Conservation (phyloP, 2,888 invertebrate genomes). For the Orthosia gothica region DNA sequence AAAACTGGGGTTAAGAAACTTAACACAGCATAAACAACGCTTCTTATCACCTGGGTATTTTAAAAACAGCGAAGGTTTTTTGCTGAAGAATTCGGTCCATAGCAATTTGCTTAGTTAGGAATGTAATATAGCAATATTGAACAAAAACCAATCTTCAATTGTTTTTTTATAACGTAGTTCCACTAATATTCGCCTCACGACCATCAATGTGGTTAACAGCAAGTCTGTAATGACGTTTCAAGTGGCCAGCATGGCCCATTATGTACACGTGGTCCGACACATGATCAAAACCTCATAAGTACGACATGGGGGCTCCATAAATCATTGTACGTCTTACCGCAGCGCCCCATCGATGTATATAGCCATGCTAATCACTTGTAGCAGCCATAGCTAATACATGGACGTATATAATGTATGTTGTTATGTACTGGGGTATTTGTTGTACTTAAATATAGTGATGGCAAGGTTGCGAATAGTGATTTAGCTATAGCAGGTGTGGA, state of each 20-base stretch:
- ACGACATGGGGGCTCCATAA: slow-evolving; percentile 33
- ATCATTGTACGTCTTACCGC: slow-evolving; percentile 48
- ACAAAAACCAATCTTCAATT: neutral
- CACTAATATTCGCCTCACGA: slow-evolving; percentile 1
- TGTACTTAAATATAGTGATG: neutral
- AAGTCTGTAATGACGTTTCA: slow-evolving; percentile 4
- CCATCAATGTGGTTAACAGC: neutral
- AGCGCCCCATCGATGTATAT: slow-evolving; percentile 17
- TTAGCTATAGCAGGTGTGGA: neutral
- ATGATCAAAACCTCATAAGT: slow-evolving; percentile 37
- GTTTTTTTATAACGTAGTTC: neutral
- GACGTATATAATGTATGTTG: slow-evolving; percentile 13
- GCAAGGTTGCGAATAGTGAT: neutral
- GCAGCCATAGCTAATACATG: slow-evolving; percentile 42
- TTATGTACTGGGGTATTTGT: slow-evolving; percentile 15
- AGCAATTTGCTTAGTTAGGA: no score
- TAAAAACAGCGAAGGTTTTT: neutral
- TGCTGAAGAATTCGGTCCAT: neutral
- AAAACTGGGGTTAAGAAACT: neutral
- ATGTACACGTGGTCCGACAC: slow-evolving; percentile 21
- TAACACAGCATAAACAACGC: neutral
- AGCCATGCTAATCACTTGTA: slow-evolving; percentile 35
- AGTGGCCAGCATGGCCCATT: slow-evolving; percentile 21
- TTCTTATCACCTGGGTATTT: neutral
- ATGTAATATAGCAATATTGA: neutral